A percentile compares a stretch with the other conserved stretches of the same genome.
Evolutionary conservation across 1,140 invertebrate species (phyloP).

Genomic region (Papilio xuthus): DNA sequence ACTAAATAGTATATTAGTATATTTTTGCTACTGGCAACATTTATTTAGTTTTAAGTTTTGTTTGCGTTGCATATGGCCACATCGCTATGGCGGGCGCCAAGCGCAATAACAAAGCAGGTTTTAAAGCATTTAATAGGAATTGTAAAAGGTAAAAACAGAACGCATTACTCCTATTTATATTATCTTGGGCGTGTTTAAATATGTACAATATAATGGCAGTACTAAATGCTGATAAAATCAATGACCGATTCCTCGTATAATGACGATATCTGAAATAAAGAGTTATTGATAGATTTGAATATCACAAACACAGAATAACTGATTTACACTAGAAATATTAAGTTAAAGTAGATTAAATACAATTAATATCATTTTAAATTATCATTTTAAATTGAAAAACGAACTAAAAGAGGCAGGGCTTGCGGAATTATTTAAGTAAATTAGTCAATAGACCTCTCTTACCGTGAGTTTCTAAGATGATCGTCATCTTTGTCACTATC

Average conservation of each 20-base stretch:
- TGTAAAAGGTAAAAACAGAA: constrained; percentile 50
- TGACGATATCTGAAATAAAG: constrained; percentile 67
- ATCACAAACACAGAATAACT: neutral
- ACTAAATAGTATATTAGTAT: constrained; percentile 23
- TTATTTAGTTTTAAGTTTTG: constrained; percentile 42
- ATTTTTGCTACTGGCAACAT: constrained; percentile 9
- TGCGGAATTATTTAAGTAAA: no score
- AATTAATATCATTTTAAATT: no score
- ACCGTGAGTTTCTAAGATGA: no score
- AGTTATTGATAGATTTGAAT: neutral
- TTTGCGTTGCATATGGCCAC: constrained; percentile 52
- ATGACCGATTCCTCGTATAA: constrained; percentile 59
- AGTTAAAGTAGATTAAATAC: neutral
- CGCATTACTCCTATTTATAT: constrained; percentile 48
- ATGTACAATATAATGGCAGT: constrained; percentile 47
- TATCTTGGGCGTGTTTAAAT: constrained; percentile 45
- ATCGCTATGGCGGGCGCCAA: constrained; percentile 52
- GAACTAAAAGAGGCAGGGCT: no score
- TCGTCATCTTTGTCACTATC: no score
- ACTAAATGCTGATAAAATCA: constrained; percentile 52
- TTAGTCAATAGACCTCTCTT: no score
- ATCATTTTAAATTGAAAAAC: no score
- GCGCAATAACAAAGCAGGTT: constrained; percentile 53
- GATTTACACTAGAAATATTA: neutral
- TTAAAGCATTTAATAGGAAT: constrained; percentile 52